Conservation (phyloP, 2,113 vertebrate species). For the Periophthalmus modestus region DNA sequence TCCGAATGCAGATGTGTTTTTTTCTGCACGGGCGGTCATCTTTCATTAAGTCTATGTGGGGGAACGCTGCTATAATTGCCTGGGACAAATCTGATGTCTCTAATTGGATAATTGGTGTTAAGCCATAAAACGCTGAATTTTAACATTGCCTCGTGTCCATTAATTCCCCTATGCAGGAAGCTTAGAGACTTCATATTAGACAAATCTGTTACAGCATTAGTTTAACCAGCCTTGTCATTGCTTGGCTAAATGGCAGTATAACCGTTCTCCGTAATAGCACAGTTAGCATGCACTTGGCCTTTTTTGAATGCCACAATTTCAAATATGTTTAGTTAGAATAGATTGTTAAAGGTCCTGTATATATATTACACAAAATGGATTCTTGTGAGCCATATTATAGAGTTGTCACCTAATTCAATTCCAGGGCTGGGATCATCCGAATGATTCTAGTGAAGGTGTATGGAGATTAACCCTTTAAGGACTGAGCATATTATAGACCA, state of each 20-base stretch:
- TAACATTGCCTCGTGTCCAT: slow-evolving; percentile 8
- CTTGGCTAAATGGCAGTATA: not conserved
- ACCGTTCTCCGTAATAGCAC: not conserved
- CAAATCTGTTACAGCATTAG: not conserved
- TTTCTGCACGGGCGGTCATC: slow-evolving; percentile 30
- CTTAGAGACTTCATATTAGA: not conserved
- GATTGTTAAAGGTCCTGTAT: not conserved
- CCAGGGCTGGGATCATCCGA: no score
- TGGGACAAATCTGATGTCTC: slow-evolving; percentile 17
- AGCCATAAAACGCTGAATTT: slow-evolving; percentile 32
- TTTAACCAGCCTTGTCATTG: not conserved
- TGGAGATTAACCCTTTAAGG: no score
- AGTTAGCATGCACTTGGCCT: not conserved
- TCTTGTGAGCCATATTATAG: no score
- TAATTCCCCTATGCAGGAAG: slow-evolving; percentile 11
- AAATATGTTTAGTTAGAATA: not conserved
- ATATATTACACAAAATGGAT: no score
- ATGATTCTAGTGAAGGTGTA: no score
- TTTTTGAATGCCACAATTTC: not conserved
- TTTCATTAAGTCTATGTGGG: slow-evolving; percentile 37
- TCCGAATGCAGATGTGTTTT: slow-evolving; percentile 29
- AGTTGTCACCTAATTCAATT: no score
- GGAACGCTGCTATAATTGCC: slow-evolving; percentile 22
- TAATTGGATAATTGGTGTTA: slow-evolving; percentile 51
- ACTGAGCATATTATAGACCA: no score